Base-by-base conservation (phyloP, 2,113 vertebrate species). In the Lophotis ruficrista region DNA sequence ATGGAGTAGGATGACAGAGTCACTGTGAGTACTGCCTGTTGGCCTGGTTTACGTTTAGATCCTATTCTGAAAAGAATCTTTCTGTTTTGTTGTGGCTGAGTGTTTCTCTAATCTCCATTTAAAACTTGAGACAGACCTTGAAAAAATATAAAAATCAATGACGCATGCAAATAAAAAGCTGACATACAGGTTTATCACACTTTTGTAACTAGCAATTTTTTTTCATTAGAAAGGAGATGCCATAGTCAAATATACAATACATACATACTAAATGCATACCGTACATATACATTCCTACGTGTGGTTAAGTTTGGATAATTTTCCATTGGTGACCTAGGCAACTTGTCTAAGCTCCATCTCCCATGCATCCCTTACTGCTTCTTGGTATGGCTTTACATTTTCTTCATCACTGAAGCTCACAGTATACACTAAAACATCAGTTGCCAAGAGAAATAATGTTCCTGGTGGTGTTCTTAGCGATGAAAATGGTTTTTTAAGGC, bases 381-480 rank as follows among this genome's bases (percentile, higher is more conserved):
- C 68, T 70, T 66, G 16, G 50, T 72, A 84, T 33, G 28, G 41
- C 65, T 83, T 90, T 25, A 41, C 45, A 21, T 87, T 96, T 96
- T 90, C 84, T 95, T 97, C 48, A 48, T 45, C 83, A 48, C 51
- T 64, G 37, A 89, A 77, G 62, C 76, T 87, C 41, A 24, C 28
- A 75, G 43, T 50, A 27, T 30, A 64, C 48, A 68, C 70, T 58
- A 48, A 81, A 91, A 90, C n/a, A 82, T 76, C 56, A 76, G 66
- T 37, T 94, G 60, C 83, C 93, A 94, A 85, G 78, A 83, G 56
- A 94, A 96, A 93, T 66, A 89, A 90, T 72, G 45, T 73, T 89
- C 48, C 53, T 83, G 5, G 2, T 84, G 70, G 56, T 96, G 79
- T 83, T 83, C 76, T 96, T 87, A 96, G 90, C n/a, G 50, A 95